Conservation (phyloP, 2,888 invertebrate genomes). For the Netelia melanura region DNA sequence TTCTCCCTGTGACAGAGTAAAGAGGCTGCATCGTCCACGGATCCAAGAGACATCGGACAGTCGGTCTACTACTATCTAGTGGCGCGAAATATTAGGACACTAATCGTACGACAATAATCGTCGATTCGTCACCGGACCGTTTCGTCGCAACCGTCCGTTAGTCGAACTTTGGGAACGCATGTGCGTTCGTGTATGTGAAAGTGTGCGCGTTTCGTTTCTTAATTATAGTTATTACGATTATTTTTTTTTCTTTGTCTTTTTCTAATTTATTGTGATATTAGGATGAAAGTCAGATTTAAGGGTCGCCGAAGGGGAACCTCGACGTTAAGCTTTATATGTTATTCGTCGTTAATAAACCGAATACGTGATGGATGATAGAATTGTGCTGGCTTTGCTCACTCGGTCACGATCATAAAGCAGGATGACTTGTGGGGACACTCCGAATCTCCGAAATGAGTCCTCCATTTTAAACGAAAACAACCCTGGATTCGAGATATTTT, state of each 20-base stretch:
- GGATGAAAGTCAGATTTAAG: conserved; percentile 65
- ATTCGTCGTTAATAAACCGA: conserved; percentile 38
- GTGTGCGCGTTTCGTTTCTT: conserved; percentile 32
- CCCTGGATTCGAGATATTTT: conserved; percentile 46
- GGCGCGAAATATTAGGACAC: too few species aligned
- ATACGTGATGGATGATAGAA: conserved; percentile 9
- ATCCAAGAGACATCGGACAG: too few species aligned
- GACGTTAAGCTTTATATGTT: conserved; percentile 28
- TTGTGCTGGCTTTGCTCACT: conserved; percentile 13
- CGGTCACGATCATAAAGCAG: conserved; percentile 14
- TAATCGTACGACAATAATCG: background rate
- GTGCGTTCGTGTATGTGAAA: conserved; percentile 22
- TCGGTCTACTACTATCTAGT: too few species aligned
- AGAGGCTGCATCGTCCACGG: too few species aligned
- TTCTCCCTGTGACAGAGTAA: too few species aligned
- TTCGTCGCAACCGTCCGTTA: background rate
- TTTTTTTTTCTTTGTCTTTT: conserved; percentile 46
- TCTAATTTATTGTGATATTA: conserved; percentile 74
- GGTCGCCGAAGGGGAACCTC: conserved; percentile 29
- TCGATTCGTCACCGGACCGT: background rate
- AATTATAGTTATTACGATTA: background rate
- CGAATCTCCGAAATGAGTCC: conserved; percentile 12
- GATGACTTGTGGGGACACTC: conserved; percentile 20
- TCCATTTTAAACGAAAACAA: conserved; percentile 11
- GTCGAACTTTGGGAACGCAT: background rate